A percentile compares a stretch with the other conserved stretches of the same genome.
These are phyloP conservation scores for Thyatira batis DNA, from an alignment of 2,888 invertebrate species.

Conservation along the genomic window DNA sequence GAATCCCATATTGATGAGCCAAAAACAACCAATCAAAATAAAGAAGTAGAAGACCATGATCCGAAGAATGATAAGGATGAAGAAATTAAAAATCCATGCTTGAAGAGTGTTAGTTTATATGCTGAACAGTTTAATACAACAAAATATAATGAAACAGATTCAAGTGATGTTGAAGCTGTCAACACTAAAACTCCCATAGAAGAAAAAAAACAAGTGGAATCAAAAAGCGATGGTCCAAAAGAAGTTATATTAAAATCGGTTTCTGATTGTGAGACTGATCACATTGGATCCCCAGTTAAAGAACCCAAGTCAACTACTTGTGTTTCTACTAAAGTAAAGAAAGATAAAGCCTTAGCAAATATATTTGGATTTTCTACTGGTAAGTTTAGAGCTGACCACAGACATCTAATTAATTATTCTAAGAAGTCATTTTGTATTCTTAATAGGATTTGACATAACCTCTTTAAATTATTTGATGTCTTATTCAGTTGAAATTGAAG, in stretches of 20 bases:
- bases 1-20: neutral
- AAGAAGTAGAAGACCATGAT: conserved; percentile 13
- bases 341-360: conserved; percentile 54
- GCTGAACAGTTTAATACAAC: conserved; percentile 51
- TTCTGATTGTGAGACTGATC: conserved; percentile 45
- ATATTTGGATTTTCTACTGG: conserved; percentile 69
- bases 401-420: no score
- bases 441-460: neutral
- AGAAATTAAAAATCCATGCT: conserved; percentile 50
- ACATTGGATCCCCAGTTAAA: conserved; percentile 14
- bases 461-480: neutral
- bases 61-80: conserved; percentile 9
- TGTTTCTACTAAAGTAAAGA: conserved; percentile 32
- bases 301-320: conserved; percentile 12
- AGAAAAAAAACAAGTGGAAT: conserved; percentile 1
- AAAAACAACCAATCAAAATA: conserved; percentile 10
- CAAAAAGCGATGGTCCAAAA: conserved; percentile 28
- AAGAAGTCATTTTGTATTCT: neutral
- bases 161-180: conserved; percentile 32
- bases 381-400: conserved; percentile 46
- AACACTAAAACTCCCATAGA: conserved; percentile 9
- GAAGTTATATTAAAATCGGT: conserved; percentile 46
- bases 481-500: neutral
- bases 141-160: conserved; percentile 48
- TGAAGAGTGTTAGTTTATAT: conserved; percentile 63